phyloP scores from a whole-genome alignment of 2,113 vertebrate genomes.

The Melanostigma gelatinosum region DNA sequence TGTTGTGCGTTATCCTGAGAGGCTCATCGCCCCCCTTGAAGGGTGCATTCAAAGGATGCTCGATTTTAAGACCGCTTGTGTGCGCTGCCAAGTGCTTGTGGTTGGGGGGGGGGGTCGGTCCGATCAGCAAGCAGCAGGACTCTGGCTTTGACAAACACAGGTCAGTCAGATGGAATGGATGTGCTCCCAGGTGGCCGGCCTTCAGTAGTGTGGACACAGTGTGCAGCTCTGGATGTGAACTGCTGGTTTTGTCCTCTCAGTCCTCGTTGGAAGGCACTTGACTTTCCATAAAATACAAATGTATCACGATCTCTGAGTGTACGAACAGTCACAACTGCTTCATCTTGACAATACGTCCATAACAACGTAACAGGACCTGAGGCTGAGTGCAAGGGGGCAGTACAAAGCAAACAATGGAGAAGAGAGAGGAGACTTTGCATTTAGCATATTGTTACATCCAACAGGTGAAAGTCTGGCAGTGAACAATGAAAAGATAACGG shows the following conservation, averaged over 20 bases:
- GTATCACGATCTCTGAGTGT: background rate
- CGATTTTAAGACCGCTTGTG: conserved; percentile 31
- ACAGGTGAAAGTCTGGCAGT: background rate
- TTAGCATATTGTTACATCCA: background rate
- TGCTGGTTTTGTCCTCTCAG: conserved; percentile 13
- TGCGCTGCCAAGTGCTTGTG: conserved; percentile 26
- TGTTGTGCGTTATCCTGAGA: conserved; percentile 48
- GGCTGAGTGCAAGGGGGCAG: conserved; percentile 1
- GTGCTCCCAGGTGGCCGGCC: conserved; percentile 48
- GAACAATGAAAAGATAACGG: background rate
- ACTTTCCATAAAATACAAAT: conserved; percentile 21
- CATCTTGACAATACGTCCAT: background rate
- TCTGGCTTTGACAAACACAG: conserved; percentile 56
- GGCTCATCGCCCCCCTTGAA: conserved; percentile 31
- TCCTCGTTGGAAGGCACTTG: background rate
- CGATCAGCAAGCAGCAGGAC: conserved; percentile 34
- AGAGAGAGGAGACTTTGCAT: background rate
- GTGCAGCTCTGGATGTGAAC: conserved; percentile 1
- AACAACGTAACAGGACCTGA: background rate
- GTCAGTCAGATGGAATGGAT: conserved; percentile 59
- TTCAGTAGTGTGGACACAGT: conserved; percentile 24
- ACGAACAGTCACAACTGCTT: background rate
- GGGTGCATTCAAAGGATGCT: conserved; percentile 42
- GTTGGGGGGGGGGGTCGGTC: conserved; percentile 2
- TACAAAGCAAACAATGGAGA: conserved; percentile 8